phyloP scores from a whole-genome alignment of 2,113 vertebrate genomes.

The Dinomys branickii region DNA sequence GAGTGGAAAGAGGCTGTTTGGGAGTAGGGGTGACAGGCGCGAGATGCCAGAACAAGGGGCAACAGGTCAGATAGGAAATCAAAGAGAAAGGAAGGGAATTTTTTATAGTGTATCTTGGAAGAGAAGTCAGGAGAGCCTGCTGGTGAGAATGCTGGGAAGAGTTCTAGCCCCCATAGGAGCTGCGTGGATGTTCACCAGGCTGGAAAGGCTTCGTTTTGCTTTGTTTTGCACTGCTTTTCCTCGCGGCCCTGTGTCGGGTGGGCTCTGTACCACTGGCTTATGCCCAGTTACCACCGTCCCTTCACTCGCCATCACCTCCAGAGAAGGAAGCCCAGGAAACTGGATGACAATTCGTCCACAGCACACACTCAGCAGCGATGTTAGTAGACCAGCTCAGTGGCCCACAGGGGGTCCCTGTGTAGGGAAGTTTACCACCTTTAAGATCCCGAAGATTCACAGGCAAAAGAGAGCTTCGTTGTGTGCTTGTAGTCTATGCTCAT shows the following conservation, averaged over 20 bases:
- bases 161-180: neutral
- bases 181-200: neutral
- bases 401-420: no score
- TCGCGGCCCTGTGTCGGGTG: neutral
- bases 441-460: neutral
- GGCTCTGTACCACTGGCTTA: no score
- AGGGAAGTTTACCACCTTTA: neutral
- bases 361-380: neutral
- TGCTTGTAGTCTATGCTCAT: neutral
- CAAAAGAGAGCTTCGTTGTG: neutral
- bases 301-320: neutral
- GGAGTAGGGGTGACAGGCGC: neutral
- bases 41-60: neutral
- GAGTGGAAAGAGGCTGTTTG: neutral
- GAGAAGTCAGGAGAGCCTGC: neutral
- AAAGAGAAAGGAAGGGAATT: neutral
- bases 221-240: neutral
- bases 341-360: neutral
- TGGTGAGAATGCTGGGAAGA: neutral
- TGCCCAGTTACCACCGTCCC: neutral
- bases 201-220: neutral
- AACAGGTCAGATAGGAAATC: neutral
- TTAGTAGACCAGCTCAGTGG: neutral
- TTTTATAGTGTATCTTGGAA: neutral
- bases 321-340: neutral